Percentiles rank a stretch among this genome's conserved stretches.
Conservation (phyloP, 2,113 vertebrate genomes). For the Ammodytes dubius region DNA sequence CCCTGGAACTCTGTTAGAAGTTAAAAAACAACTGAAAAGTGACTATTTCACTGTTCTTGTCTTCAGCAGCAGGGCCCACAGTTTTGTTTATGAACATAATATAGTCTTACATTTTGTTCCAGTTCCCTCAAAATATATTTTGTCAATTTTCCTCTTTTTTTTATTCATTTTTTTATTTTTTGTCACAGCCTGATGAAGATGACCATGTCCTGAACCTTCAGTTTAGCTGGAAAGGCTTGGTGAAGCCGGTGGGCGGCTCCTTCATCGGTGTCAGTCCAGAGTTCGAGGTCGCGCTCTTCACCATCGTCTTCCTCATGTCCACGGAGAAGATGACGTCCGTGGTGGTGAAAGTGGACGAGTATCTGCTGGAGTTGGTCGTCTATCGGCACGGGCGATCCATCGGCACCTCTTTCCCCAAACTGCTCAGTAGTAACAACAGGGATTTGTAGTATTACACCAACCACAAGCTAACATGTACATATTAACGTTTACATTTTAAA, state of each 20-base stretch:
- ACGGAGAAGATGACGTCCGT: slow-evolving; percentile 80
- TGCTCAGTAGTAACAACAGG: slow-evolving; percentile 85
- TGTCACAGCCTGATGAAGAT: slow-evolving; percentile 86
- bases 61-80: too few relatives aligned
- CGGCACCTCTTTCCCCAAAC: slow-evolving; percentile 88
- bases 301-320: slow-evolving; percentile 87
- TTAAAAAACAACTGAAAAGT: too few relatives aligned
- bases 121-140: too few relatives aligned
- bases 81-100: too few relatives aligned
- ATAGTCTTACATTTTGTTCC: too few relatives aligned
- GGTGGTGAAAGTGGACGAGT: slow-evolving; percentile 86
- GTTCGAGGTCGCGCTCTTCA: slow-evolving; percentile 90
- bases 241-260: slow-evolving; percentile 87
- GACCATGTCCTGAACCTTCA: slow-evolving; percentile 91
- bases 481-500: neutral
- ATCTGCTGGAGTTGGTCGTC: slow-evolving; percentile 87
- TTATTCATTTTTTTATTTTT: neutral
- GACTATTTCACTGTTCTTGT: too few relatives aligned
- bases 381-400: slow-evolving; percentile 85
- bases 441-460: slow-evolving; percentile 55
- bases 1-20: too few relatives aligned
- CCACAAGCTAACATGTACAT: neutral
- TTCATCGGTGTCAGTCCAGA: slow-evolving; percentile 90
- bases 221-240: slow-evolving; percentile 90
- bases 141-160: too few relatives aligned